phyloP scores from a whole-genome alignment of 2,113 vertebrate species.

The Aleadryas rufinucha region DNA sequence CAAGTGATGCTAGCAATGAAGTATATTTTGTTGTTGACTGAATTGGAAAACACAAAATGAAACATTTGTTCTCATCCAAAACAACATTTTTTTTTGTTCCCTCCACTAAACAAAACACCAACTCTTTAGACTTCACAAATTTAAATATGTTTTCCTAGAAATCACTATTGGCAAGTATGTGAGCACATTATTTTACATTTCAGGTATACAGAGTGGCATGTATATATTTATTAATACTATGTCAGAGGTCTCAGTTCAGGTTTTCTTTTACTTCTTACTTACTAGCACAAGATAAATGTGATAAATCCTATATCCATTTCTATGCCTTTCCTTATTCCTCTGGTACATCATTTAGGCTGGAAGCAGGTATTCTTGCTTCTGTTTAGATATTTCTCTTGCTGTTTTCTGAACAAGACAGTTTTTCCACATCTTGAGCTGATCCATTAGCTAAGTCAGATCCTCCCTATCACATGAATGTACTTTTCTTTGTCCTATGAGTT shows the following conservation, averaged over 20 bases:
- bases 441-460: not conserved
- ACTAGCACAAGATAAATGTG: not conserved
- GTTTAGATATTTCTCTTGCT: not conserved
- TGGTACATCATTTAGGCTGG: not conserved
- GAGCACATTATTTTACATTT: not conserved
- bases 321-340: not conserved
- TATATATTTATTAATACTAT: not conserved
- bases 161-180: not conserved
- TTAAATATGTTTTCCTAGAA: conserved; percentile 15
- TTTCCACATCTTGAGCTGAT: not conserved
- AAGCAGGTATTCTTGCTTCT: not conserved
- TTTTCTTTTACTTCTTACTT: not conserved
- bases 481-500: not conserved
- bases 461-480: not conserved
- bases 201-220: not conserved
- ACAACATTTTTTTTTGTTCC: not conserved
- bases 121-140: not conserved
- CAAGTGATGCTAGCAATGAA: not conserved
- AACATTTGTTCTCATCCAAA: conserved; percentile 37
- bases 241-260: not conserved
- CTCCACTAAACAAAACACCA: conserved; percentile 3
- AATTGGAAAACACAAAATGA: conserved; percentile 5
- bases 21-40: conserved; percentile 6
- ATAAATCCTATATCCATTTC: not conserved
- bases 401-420: not conserved